Conservation (phyloP, 1,140 invertebrate species). For the Dinoponera quadriceps region DNA sequence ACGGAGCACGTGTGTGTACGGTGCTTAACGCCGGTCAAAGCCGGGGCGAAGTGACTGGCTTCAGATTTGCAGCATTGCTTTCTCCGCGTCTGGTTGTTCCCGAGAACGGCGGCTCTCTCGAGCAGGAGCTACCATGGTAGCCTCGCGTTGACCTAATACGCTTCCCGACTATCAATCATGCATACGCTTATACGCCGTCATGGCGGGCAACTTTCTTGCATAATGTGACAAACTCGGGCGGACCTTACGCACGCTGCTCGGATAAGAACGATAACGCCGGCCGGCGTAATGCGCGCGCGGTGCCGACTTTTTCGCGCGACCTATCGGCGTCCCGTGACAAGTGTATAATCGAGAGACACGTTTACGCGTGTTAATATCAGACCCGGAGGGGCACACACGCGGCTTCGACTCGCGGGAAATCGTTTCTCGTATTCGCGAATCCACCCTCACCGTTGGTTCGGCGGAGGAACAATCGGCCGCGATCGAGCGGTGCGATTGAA, state of each 20-base stretch:
- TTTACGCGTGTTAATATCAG: too few species aligned
- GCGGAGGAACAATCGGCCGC: too few species aligned
- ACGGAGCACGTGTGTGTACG: conserved; percentile 68
- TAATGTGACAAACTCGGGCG: conserved; percentile 59
- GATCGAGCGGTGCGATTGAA: too few species aligned
- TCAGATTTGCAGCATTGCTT: conserved; percentile 66
- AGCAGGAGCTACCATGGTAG: conserved; percentile 76
- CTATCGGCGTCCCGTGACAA: conserved; percentile 32
- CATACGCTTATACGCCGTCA: conserved; percentile 25
- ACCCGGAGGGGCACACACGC: too few species aligned
- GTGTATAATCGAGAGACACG: conserved; percentile 14
- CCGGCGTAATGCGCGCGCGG: conserved; percentile 17
- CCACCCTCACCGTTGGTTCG: too few species aligned
- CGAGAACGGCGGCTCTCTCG: conserved; percentile 8
- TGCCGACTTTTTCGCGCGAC: conserved; percentile 9
- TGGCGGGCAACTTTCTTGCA: conserved; percentile 57
- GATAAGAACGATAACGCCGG: conserved; percentile 41
- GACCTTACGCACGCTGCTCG: conserved; percentile 12
- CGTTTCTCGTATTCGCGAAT: too few species aligned
- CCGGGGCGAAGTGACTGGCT: conserved; percentile 42
- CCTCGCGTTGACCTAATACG: conserved; percentile 69
- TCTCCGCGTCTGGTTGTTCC: conserved; percentile 58
- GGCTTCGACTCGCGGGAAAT: too few species aligned
- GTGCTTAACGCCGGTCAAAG: conserved; percentile 57
- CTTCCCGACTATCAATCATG: conserved; percentile 72